These are phyloP conservation scores for Pseudachorutes palmiensis DNA, from an alignment of 1,140 invertebrate genomes.

Conservation along the genomic window DNA sequence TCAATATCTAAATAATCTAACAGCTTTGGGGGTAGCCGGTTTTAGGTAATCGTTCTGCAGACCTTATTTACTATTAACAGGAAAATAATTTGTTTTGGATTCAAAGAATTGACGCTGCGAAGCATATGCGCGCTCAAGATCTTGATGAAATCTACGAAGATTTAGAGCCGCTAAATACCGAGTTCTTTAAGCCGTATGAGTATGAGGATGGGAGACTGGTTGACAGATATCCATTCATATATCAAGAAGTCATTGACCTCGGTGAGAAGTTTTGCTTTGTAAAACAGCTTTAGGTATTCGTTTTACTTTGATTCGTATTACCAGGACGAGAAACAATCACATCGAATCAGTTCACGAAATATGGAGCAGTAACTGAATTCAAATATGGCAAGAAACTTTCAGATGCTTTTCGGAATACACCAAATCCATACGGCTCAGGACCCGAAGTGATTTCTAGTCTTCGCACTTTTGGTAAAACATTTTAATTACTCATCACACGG, in stretches of 20 bases:
- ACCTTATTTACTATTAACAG: not conserved
- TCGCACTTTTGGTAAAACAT: not conserved
- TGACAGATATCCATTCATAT: slow-evolving; percentile 46
- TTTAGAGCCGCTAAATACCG: slow-evolving; percentile 40
- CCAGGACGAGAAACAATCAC: slow-evolving; percentile 28
- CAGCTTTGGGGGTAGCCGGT: slow-evolving; percentile 70
- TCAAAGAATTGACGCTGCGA: slow-evolving; percentile 46
- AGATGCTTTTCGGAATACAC: no score
- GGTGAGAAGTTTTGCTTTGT: no score
- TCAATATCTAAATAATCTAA: slow-evolving; percentile 61
- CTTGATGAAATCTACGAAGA: slow-evolving; percentile 42
- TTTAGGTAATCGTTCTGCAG: slow-evolving; percentile 50
- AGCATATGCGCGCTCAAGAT: slow-evolving; percentile 51
- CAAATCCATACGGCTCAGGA: slow-evolving; percentile 17
- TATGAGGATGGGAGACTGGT: slow-evolving; percentile 39
- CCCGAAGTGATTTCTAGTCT: not conserved
- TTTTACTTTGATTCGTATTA: no score
- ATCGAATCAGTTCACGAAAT: slow-evolving; percentile 17
- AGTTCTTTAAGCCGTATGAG: slow-evolving; percentile 40
- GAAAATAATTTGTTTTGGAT: not conserved
- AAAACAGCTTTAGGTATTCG: no score
- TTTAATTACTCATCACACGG: no score
- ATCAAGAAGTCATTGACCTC: slow-evolving; percentile 52
- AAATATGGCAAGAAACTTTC: slow-evolving; percentile 25
- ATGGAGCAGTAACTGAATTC: slow-evolving; percentile 31